Conservation (phyloP, 2,888 invertebrate genomes). For the Pachycephus smyrnensis region DNA sequence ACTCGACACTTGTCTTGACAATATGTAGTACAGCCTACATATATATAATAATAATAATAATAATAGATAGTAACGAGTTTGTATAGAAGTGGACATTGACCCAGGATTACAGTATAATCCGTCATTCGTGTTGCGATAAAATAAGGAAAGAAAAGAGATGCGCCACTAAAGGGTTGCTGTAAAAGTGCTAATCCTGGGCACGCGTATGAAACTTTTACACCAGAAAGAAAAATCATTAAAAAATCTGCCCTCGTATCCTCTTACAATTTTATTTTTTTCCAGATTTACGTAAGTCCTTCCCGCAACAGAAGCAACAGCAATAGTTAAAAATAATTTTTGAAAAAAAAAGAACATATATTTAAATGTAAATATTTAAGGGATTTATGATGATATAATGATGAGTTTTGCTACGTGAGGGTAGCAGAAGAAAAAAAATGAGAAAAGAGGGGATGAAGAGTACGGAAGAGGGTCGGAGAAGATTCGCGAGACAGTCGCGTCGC, state of each 20-base stretch:
- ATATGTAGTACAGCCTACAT: neutral
- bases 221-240: neutral
- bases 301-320: too few species aligned
- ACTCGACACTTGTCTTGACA: neutral
- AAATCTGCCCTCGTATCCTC: neutral
- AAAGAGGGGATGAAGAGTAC: neutral
- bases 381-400: neutral
- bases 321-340: neutral
- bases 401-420: neutral
- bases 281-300: neutral
- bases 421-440: neutral
- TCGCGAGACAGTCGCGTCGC: neutral
- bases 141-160: neutral
- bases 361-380: neutral
- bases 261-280: neutral
- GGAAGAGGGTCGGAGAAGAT: neutral
- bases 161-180: neutral
- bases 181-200: neutral
- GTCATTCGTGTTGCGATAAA: neutral
- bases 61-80: neutral
- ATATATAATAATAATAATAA: neutral
- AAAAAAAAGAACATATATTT: neutral
- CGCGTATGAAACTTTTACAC: neutral
- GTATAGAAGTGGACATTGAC: neutral
- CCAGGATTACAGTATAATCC: neutral